Evolutionary conservation across 2,888 invertebrate genomes (phyloP), one percentile per base, ranked within the genome.

Genomic region (Choristoneura rosaceana): DNA sequence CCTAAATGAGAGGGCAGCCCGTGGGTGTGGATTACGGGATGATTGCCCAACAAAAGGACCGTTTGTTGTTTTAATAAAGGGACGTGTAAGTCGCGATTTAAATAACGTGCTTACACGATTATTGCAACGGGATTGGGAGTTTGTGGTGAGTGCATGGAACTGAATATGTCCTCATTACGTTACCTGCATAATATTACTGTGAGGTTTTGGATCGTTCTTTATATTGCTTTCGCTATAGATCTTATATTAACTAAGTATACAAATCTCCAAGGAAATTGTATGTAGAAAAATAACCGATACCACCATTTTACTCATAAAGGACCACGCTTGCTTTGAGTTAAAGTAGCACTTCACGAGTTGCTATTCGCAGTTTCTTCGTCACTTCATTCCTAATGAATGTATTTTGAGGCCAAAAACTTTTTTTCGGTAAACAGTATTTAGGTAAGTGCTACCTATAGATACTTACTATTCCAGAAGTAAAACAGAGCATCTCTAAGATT

Each of bases 1-100:
- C 73, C 76, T 76, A 84, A 83, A 82, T 81, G 77, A 83, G 77
- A 78, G 82, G 76, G 82, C 80, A 82, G 75, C 73, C 77, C 77
- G 84, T 83, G 83, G 83, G 85, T 81, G 83, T 81, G 82, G 85
- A 87, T 86, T 86, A 84, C 79, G 59, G 82, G 79, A 82, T 85
- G 85, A 86, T 84, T 87, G 86, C 80, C 76, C 77, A 76, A 82
- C 84, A 82, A 82, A 25, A 81, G 80, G 79, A 80, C 76, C 82
- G 79, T 78, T 79, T 81, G 80, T 84, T 58, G 58, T 61, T 69
- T 64, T 64, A 64, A 71, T 45, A 62, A 62, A 45, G 45, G 62
- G 45, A 62, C 33, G 17, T 62, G 45, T 66, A 60, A 65, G 59
- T 52, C 33, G 52, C 10, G 64, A 59, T 65, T 70, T 64, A 50